Evolutionary conservation across 2,888 invertebrate genomes (phyloP), one percentile per base, ranked within the genome.

Genomic region (Podabrus alpinus): DNA sequence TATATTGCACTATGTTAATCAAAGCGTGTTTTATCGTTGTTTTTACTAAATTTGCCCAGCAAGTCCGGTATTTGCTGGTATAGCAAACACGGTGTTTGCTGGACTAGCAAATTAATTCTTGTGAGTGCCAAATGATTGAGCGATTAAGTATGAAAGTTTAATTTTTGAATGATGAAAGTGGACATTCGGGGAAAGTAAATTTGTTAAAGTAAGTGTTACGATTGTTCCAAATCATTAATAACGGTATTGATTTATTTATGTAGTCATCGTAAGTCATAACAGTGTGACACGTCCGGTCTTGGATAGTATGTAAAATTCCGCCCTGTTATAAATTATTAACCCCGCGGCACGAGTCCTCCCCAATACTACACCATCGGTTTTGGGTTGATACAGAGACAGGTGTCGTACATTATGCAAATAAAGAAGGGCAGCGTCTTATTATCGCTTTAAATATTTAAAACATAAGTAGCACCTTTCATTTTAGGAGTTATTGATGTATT

Each of bases 361-460:
- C 68, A 73, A 73, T 66, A 59, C 21, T 64, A 72, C 61, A 66
- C 59, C 16, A 60, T 60, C 19, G n/a, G 69, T 29, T 59, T 15
- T 59, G 61, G 61, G 29, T 68, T n/a, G 61, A 66, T 66, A 19
- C 66, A 73, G 73, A 77, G 83, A 85, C 86, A 86, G 86, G 86
- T 86, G 86, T 85, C 84, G 83, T 82, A 82, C 81, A 84, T 86
- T 86, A 86, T 85, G 85, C 84, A 86, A 86, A 87, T 85, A 85
- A 71, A 62, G 79, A 75, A 79, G 77, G 79, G 79, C 78, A 84
- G 84, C 83, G 80, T 83, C 85, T 86, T 83, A 87, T 87, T 87
- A 87, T 85, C 85, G 83, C 81, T 82, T 86, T 86, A 87, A 87
- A 87, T 87, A 87, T 87, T 87, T 85, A 87, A 85, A 83, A 83